These are phyloP conservation scores for Nasonia longicornis DNA, from an alignment of 1,140 invertebrate genomes.

Conservation along the genomic window DNA sequence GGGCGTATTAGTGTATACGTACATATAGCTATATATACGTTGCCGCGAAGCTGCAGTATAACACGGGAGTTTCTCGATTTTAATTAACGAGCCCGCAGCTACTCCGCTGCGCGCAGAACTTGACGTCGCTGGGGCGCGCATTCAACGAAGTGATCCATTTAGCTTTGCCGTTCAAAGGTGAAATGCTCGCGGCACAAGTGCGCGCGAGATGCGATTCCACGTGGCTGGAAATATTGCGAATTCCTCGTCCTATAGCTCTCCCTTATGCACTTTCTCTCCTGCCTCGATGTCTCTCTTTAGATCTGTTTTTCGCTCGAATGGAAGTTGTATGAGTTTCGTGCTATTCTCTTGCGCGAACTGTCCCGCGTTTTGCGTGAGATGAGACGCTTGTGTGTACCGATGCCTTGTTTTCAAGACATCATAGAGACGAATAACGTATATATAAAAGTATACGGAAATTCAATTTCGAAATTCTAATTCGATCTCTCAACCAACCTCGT, in stretches of 20 bases:
- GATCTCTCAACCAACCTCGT: neutral
- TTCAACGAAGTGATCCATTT: conserved; percentile 44
- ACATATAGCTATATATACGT: neutral
- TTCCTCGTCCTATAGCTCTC: neutral
- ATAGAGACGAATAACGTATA: too few relatives aligned
- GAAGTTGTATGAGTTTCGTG: neutral
- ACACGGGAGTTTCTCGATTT: conserved; percentile 35
- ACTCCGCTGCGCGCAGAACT: neutral
- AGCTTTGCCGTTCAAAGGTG: conserved; percentile 38
- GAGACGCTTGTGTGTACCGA: too few relatives aligned
- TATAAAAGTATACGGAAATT: neutral
- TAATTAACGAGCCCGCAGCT: conserved; percentile 40
- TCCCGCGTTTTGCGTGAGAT: neutral
- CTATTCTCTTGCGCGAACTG: neutral
- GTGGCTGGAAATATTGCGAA: conserved; percentile 13
- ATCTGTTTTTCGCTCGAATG: conserved; percentile 4
- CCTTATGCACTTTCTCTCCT: neutral
- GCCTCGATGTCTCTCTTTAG: neutral
- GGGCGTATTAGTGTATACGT: neutral
- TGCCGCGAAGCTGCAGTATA: neutral
- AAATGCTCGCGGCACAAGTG: conserved; percentile 24
- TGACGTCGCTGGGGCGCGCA: conserved; percentile 33
- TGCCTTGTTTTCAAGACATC: too few relatives aligned
- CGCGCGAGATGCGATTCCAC: conserved; percentile 16
- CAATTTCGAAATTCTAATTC: neutral